These are phyloP conservation scores for Tangara arthus DNA, from an alignment of 2,797 vertebrate species.

Conservation along the genomic window DNA sequence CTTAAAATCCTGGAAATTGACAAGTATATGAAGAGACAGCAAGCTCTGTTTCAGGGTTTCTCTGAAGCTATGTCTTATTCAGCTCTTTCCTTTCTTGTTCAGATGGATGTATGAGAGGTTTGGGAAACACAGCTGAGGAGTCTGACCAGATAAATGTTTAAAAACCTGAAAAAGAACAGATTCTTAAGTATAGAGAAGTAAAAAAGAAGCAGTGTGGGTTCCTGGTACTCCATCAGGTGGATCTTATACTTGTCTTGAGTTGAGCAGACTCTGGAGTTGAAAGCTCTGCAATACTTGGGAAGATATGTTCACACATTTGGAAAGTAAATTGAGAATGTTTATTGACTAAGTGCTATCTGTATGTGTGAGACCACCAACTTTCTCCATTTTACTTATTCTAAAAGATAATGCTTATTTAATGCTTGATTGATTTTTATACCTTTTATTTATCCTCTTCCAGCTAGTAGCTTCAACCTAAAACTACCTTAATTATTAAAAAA, in stretches of 20 bases:
- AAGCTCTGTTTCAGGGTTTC: neutral
- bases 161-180: neutral
- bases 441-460: neutral
- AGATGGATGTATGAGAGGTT: neutral
- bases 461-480: neutral
- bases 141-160: neutral
- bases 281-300: neutral
- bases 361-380: neutral
- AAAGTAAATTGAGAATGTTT: neutral
- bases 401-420: neutral
- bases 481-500: neutral
- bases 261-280: neutral
- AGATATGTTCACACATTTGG: neutral
- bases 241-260: neutral
- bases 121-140: neutral
- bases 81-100: neutral
- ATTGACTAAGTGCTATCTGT: neutral
- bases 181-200: neutral
- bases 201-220: neutral
- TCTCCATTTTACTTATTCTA: neutral
- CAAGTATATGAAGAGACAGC: neutral
- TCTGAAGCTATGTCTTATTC: neutral
- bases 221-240: neutral
- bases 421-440: neutral
- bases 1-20: conserved; percentile 20